A percentile compares a stretch with the other conserved stretches of the same genome.
phyloP scores from a whole-genome alignment of 2,888 invertebrate genomes.

The Plagiodera versicolora region DNA sequence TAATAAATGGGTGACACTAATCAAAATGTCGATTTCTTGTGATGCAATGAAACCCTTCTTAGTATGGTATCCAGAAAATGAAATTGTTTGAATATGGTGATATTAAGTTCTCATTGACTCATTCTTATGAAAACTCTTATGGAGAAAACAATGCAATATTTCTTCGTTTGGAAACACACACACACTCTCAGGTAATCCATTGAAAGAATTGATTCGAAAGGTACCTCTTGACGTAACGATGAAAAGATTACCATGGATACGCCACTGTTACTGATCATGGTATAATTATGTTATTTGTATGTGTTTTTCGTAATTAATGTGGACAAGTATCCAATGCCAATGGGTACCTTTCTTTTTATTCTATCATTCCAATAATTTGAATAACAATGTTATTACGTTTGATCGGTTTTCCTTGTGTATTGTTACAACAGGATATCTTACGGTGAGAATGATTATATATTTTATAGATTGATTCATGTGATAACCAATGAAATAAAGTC shows the following conservation, averaged over 20 bases:
- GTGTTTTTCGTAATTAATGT: conserved; percentile 10
- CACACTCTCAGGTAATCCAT: too few relatives aligned
- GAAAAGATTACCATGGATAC: neutral
- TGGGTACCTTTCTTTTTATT: conserved; percentile 5
- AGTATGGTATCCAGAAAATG: too few relatives aligned
- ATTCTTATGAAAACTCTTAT: too few relatives aligned
- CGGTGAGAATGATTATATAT: neutral
- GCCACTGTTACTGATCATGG: neutral
- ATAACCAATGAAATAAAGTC: neutral
- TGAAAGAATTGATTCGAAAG: neutral
- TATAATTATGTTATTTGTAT: conserved; percentile 9
- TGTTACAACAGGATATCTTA: neutral
- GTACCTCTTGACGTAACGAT: too few relatives aligned
- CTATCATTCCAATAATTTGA: conserved; percentile 1
- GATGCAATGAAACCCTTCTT: too few relatives aligned
- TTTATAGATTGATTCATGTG: neutral
- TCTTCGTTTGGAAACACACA: too few relatives aligned
- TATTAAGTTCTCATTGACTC: too few relatives aligned
- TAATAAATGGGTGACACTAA: too few relatives aligned
- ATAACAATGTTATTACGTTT: conserved; percentile 4
- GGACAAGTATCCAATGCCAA: conserved; percentile 14
- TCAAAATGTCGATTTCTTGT: too few relatives aligned
- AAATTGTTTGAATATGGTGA: too few relatives aligned
- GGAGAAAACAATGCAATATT: too few relatives aligned
- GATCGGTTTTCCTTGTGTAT: neutral